Conservation (phyloP, 2,797 vertebrate genomes). For the Acipenser ruthenus region DNA sequence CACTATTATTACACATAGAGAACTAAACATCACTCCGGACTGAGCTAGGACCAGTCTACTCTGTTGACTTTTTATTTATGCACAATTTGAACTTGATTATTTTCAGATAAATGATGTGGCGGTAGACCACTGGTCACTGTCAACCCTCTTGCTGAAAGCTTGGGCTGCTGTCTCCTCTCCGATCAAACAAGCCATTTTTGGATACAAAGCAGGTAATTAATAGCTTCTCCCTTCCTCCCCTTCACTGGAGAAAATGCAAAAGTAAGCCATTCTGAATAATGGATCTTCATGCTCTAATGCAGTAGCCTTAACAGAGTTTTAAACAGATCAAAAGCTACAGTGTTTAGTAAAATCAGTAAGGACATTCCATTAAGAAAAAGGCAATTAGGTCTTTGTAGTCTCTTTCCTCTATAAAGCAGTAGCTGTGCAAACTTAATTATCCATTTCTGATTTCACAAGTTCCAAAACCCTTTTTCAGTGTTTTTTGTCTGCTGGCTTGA, state of each 20-base stretch:
- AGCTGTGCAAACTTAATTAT: slow-evolving; percentile 23
- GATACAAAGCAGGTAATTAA: background rate
- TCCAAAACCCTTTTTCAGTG: slow-evolving; percentile 5
- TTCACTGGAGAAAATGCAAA: slow-evolving; percentile 1
- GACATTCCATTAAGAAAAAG: slow-evolving; percentile 21
- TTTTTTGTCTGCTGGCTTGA: background rate
- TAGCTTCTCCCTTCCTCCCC: background rate
- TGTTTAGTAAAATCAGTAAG: slow-evolving; percentile 17
- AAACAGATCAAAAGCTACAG: slow-evolving; percentile 18
- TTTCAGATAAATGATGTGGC: too few relatives aligned
- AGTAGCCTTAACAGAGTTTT: slow-evolving; percentile 13
- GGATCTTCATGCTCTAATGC: slow-evolving; percentile 16
- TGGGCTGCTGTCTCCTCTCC: background rate
- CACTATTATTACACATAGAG: too few relatives aligned
- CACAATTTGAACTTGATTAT: too few relatives aligned
- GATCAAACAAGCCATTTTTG: background rate
- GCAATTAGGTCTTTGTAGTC: slow-evolving; percentile 22
- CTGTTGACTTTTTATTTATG: too few relatives aligned
- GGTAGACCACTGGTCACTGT: too few relatives aligned
- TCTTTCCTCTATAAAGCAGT: slow-evolving; percentile 5
- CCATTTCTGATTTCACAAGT: slow-evolving; percentile 19
- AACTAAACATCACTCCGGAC: too few relatives aligned
- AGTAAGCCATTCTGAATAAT: slow-evolving; percentile 2
- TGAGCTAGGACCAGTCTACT: too few relatives aligned
- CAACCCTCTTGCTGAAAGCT: too few relatives aligned